A percentile compares a stretch with the other conserved stretches of the same genome.
Conservation (phyloP, 2,797 vertebrate species). For the Ctenochaetus hawaiiensis region DNA sequence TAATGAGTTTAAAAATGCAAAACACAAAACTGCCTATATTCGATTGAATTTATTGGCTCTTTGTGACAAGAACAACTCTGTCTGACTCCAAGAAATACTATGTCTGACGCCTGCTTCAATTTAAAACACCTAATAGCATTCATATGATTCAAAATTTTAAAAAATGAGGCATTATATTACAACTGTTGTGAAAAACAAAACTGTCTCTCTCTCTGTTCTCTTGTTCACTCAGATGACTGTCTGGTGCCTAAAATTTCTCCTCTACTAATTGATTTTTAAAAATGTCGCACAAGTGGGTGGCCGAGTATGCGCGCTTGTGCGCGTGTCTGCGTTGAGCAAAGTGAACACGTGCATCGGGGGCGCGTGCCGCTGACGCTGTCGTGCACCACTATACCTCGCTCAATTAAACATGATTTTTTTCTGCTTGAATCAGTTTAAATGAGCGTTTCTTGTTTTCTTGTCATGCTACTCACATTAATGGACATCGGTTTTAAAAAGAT, state of each 20-base stretch:
- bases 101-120: not conserved
- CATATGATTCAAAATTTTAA: too few relatives aligned
- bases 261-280: too few relatives aligned
- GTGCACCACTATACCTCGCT: conserved; percentile 6
- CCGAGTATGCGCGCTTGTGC: conserved; percentile 2
- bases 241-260: too few relatives aligned
- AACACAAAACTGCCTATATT: not conserved
- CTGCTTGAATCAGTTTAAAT: not conserved
- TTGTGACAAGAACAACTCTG: too few relatives aligned
- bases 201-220: too few relatives aligned
- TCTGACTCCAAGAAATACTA: too few relatives aligned
- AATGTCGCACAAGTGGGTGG: conserved; percentile 21
- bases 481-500: too few relatives aligned
- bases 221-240: too few relatives aligned
- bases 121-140: not conserved
- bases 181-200: too few relatives aligned
- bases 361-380: conserved; percentile 16
- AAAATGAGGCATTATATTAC: too few relatives aligned
- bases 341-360: conserved; percentile 2
- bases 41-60: not conserved
- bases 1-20: not conserved
- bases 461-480: too few relatives aligned
- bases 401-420: not conserved
- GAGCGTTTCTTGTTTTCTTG: too few relatives aligned
- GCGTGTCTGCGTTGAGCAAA: conserved; percentile 5